phyloP scores from a whole-genome alignment of 2,113 vertebrate species.

The Ibidorhyncha struthersii region DNA sequence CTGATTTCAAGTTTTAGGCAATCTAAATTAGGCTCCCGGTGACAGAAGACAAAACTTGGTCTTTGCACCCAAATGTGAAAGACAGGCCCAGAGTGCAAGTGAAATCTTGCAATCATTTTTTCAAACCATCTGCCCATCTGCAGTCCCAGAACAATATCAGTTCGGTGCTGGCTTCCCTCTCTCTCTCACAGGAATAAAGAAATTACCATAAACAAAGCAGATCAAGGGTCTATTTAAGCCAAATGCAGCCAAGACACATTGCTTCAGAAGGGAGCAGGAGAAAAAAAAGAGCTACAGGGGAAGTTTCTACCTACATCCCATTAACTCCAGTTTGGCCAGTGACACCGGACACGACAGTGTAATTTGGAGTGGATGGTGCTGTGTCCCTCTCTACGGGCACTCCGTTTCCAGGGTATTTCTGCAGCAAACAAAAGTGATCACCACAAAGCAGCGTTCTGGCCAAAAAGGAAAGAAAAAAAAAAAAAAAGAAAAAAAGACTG shows the following conservation, averaged over 20 bases:
- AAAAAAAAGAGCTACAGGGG: not conserved
- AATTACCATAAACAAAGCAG: conserved; percentile 69
- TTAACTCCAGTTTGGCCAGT: conserved; percentile 23
- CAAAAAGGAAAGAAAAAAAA: not conserved
- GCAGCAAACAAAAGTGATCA: not conserved
- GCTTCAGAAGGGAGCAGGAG: conserved; percentile 7
- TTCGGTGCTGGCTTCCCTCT: conserved; percentile 41
- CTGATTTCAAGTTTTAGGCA: conserved; percentile 56
- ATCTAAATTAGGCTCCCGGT: conserved; percentile 43
- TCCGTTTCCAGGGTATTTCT: conserved; percentile 1
- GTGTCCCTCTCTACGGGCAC: not conserved
- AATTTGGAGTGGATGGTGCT: conserved; percentile 1
- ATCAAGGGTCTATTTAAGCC: conserved; percentile 58
- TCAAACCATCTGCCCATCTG: conserved; percentile 69
- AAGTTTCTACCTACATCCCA: conserved; percentile 20
- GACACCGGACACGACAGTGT: not conserved
- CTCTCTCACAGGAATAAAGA: conserved; percentile 57
- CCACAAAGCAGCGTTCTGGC: not conserved
- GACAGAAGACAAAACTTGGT: conserved; percentile 63
- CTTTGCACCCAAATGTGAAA: conserved; percentile 70
- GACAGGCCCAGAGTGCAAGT: conserved; percentile 66
- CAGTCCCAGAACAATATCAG: conserved; percentile 60
- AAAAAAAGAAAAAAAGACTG: not conserved
- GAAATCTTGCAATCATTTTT: conserved; percentile 65
- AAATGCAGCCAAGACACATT: conserved; percentile 36